Percentiles rank a stretch among this genome's conserved stretches.
These are phyloP conservation scores for Paelopatides confundens DNA, from an alignment of 53 echinoderm and acorn worm species.

Conservation along the genomic window DNA sequence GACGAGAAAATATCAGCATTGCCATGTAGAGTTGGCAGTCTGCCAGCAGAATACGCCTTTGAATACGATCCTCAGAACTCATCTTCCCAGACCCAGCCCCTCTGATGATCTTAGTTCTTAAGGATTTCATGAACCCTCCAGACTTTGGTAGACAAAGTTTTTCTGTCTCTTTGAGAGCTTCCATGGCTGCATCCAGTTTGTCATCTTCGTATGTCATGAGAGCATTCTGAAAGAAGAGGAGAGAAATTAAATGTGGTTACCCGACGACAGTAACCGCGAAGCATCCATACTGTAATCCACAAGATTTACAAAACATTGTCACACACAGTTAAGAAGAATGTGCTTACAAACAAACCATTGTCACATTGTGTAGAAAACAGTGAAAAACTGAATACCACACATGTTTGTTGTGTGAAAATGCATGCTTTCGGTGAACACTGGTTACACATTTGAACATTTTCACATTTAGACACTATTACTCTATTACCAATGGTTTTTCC, in stretches of 20 bases:
- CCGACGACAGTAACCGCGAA: too few relatives aligned
- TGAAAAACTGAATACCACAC: too few relatives aligned
- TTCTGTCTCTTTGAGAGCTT: slow-evolving; percentile 87
- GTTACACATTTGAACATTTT: too few relatives aligned
- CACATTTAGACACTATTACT: too few relatives aligned
- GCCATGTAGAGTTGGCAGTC: slow-evolving; percentile 98
- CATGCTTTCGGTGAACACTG: too few relatives aligned
- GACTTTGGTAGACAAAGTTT: slow-evolving; percentile 82
- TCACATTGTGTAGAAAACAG: too few relatives aligned
- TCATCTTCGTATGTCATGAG: slow-evolving; percentile 98
- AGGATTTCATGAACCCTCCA: slow-evolving; percentile 83
- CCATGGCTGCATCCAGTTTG: slow-evolving; percentile 86
- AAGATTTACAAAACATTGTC: too few relatives aligned
- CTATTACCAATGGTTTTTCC: too few relatives aligned
- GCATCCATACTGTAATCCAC: too few relatives aligned
- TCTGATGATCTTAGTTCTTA: slow-evolving; percentile 73
- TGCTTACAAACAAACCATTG: too few relatives aligned
- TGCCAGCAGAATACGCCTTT: slow-evolving; percentile 79
- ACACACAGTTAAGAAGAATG: too few relatives aligned
- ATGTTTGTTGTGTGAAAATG: too few relatives aligned
- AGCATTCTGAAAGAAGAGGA: slow-evolving; percentile 71
- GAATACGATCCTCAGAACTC: slow-evolving; percentile 80
- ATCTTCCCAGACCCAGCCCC: slow-evolving; percentile 63
- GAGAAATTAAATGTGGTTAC: background rate
- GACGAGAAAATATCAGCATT: slow-evolving; percentile 85